Base-by-base conservation (phyloP, 64 coral and sea anemone genomes). In the Montipora cactus region DNA sequence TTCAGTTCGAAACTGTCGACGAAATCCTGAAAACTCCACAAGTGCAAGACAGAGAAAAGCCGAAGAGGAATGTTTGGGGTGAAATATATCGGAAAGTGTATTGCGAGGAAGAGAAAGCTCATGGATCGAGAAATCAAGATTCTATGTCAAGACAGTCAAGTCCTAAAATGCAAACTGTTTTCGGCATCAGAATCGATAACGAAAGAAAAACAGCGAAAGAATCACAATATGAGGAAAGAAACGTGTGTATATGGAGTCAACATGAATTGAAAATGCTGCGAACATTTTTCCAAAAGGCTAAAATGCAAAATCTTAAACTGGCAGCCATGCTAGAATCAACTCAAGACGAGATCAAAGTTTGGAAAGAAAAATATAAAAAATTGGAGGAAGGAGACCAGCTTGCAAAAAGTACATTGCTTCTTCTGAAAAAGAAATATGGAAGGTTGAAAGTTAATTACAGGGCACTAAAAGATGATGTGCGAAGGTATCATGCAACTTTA, bases 401-500 rank as follows among this genome's bases (percentile, higher is more conserved):
- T 19, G 25, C 79, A 20, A 88, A 92, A 83, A 74, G 77, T 22
- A 92, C 81, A 80, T 93, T 89, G n/a, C 16, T 50, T 20, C 59
- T 92, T 14, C 53, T 91, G 5, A 97, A 87, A 68, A 97, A 97
- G 66, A 68, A 89, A 58, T 91, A 97, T 81, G 91, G 79, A 88
- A 78, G 77, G n/a, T 73, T 94, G n/a, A 97, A 97, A 81, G 51
- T 97, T 8, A 97, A 93, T 76, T 97, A 87, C 81, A 97, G 91
- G 50, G 92, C 95, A 73, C 59, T 97, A 77, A 97, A 97, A 78
- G 95, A 94, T 88, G 95, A 97, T 46, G 59, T 97, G 18, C 91
- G 87, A 91, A 79, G 5, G n/a, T 71, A 97, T 75, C 95, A 97
- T 72, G 8, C 77, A 16, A 83, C 74, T n/a, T 81, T 97, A 14